A percentile compares a stretch with the other conserved stretches of the same genome.
Conservation (phyloP, 1,140 invertebrate genomes). For the Formica selysi region DNA sequence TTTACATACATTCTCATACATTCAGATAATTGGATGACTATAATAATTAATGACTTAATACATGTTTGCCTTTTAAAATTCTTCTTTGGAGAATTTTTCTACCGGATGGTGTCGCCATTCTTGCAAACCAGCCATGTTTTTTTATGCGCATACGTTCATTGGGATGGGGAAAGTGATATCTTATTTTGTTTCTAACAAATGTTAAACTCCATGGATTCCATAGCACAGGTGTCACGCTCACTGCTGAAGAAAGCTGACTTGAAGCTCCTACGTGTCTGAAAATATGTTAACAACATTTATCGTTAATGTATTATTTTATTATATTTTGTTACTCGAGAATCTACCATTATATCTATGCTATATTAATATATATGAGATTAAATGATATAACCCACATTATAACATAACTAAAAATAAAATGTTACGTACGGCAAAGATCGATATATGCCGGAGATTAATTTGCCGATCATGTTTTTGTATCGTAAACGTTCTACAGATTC, state of each 20-base stretch:
- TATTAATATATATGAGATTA: background rate
- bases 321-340: background rate
- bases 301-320: background rate
- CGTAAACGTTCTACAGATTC: background rate
- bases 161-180: slow-evolving; percentile 91
- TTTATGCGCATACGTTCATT: slow-evolving; percentile 90
- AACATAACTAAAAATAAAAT: background rate
- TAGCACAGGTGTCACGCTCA: background rate
- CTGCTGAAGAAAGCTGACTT: background rate
- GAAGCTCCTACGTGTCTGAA: background rate
- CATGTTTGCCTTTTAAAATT: slow-evolving; percentile 91
- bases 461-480: slow-evolving; percentile 57
- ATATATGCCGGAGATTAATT: slow-evolving; percentile 43
- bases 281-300: background rate
- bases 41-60: slow-evolving; percentile 89
- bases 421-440: slow-evolving; percentile 62
- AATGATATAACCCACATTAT: background rate
- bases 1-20: background rate
- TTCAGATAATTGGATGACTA: slow-evolving; percentile 7
- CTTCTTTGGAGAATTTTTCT: slow-evolving; percentile 91
- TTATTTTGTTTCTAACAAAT: slow-evolving; percentile 85
- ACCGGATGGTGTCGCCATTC: slow-evolving; percentile 90
- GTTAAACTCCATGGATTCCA: slow-evolving; percentile 73
- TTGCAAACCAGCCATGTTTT: slow-evolving; percentile 89
- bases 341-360: background rate